Base-by-base conservation (phyloP, 2,113 vertebrate genomes). In the Pycnonotus jocosus region DNA sequence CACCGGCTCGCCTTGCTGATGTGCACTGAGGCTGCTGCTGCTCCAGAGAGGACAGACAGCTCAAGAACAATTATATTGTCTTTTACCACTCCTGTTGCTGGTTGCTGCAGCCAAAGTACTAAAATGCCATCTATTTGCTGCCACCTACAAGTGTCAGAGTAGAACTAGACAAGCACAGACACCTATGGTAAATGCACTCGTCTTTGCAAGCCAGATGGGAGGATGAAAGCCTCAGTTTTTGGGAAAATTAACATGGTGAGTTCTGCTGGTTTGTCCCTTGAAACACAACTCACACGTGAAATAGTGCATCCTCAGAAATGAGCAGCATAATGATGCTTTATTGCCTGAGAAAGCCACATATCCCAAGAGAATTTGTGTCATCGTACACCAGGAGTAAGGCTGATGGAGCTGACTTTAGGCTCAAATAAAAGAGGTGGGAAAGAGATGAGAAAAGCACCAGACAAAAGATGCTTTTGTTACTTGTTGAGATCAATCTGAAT, bases 401-500 rank as follows among this genome's bases (percentile, higher is more conserved):
- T 82, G 71, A 28, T 44, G 40, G 65, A 92, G 47, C 27, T 6
- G 18, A 51, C 79, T 95, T 90, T 44, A 88, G 45, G 57, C 25
- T 86, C 64, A 81, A 92, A 79, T 42, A 58, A 60, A 81, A 96
- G 62, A 84, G 58, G 38, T 33, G 25, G 58, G 62, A 90, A 70
- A 82, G 37, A 92, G 74, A 70, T 62, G 53, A 78, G 81, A 93
- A 97, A 97, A 76, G 27, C 53, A 58, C n/a, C 1, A 7, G 7
- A 78, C 77, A 96, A 96, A 97, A 92, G 47, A 92, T 20, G 38
- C 77, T 90, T 92, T 97, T 90, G 71, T 94, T 91, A 83, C 28
- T 78, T 9, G 37, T 28, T 81, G 85, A 94, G 92, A 95, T 91
- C 35, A 88, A 83, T 62, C 76, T 64, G 92, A 96, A 87, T 79